phyloP scores from a whole-genome alignment of 2,888 invertebrate species.

The Drosophila pseudotakahashii region DNA sequence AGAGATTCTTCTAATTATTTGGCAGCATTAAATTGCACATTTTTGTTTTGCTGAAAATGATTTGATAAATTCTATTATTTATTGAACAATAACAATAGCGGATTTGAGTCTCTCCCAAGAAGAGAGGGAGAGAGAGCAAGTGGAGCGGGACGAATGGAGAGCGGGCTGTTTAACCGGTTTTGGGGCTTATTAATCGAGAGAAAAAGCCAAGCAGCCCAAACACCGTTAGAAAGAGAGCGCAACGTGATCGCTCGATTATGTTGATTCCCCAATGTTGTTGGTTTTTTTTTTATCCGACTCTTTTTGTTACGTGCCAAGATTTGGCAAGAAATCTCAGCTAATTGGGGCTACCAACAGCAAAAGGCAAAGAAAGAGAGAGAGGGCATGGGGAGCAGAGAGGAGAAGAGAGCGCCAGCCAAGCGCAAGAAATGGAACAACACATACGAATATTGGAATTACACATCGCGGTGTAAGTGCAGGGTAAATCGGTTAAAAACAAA shows the following conservation, averaged over 20 bases:
- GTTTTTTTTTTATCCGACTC: conserved; percentile 20
- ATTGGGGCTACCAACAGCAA: conserved; percentile 52
- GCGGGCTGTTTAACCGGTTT: conserved; percentile 54
- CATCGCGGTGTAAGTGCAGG: conserved; percentile 25
- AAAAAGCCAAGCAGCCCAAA: conserved; percentile 36
- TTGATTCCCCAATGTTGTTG: conserved; percentile 56
- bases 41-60: conserved; percentile 38
- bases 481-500: conserved; percentile 9
- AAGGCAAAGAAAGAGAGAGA: conserved; percentile 40
- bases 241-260: conserved; percentile 53
- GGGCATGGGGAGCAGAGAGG: background rate
- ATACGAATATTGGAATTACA: conserved; percentile 53
- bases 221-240: conserved; percentile 64
- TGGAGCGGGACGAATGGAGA: conserved; percentile 43
- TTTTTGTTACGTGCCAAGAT: conserved; percentile 65
- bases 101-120: conserved; percentile 8
- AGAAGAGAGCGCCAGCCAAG: conserved; percentile 50
- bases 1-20: conserved; percentile 42
- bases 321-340: conserved; percentile 59
- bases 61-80: background rate
- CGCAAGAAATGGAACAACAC: conserved; percentile 66
- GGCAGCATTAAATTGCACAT: conserved; percentile 31
- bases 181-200: conserved; percentile 49
- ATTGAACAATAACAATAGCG: conserved; percentile 19
- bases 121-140: conserved; percentile 31